These are phyloP conservation scores for Oenanthe melanoleuca DNA, from an alignment of 2,113 vertebrate species.

Conservation along the genomic window DNA sequence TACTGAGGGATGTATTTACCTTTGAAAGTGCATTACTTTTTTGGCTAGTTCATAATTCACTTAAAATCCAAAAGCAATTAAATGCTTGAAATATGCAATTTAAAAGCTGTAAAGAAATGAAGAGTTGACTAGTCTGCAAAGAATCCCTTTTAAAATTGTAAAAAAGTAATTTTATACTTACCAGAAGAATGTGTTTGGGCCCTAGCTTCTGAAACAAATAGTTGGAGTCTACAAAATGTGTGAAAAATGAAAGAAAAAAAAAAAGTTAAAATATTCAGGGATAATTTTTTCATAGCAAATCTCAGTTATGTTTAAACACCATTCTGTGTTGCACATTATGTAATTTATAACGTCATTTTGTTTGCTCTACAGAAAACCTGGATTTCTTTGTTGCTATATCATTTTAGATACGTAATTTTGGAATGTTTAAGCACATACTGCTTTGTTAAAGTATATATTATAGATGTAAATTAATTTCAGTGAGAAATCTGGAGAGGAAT, in stretches of 20 bases:
- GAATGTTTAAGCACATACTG: background rate
- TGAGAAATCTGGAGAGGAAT: background rate
- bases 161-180: background rate
- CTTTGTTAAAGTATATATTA: background rate
- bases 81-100: background rate
- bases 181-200: background rate
- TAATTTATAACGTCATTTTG: background rate
- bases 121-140: background rate
- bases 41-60: background rate
- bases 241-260: background rate
- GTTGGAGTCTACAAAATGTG: background rate
- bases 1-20: background rate
- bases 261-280: background rate
- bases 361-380: background rate
- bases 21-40: background rate
- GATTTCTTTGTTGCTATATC: background rate
- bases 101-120: background rate
- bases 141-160: background rate
- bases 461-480: background rate
- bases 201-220: background rate
- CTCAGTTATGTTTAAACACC: background rate
- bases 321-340: background rate
- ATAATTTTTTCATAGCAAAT: background rate
- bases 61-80: background rate
- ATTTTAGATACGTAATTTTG: background rate